Conservation (phyloP, 1,140 invertebrate genomes). For the Drosophila burlai region DNA sequence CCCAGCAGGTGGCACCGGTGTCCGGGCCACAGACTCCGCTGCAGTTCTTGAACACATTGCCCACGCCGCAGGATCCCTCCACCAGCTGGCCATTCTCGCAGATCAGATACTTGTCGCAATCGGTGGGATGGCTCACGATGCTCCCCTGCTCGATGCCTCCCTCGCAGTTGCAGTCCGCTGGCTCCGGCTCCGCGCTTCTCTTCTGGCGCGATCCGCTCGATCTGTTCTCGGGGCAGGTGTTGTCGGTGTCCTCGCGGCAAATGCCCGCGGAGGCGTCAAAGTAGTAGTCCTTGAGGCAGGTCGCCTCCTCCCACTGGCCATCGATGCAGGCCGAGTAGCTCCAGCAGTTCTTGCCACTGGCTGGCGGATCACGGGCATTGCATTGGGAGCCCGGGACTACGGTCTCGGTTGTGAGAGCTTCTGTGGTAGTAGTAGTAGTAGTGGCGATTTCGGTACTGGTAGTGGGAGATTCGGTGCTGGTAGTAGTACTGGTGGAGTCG, state of each 20-base stretch:
- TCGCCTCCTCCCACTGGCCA: conserved; percentile 48
- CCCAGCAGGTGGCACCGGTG: conserved; percentile 53
- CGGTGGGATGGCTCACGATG: conserved; percentile 54
- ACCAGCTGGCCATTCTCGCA: conserved; percentile 53
- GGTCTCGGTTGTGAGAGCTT: no score
- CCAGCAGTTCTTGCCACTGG: conserved; percentile 41
- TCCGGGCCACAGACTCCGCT: conserved; percentile 55
- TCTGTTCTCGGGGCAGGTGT: conserved; percentile 52
- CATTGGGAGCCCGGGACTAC: background rate
- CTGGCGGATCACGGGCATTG: conserved; percentile 18
- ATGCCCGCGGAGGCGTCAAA: conserved; percentile 39
- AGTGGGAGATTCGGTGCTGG: background rate
- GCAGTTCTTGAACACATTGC: conserved; percentile 62
- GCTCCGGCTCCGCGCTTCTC: conserved; percentile 32
- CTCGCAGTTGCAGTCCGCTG: conserved; percentile 35
- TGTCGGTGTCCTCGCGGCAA: conserved; percentile 37
- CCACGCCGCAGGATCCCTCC: conserved; percentile 60
- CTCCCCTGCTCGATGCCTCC: conserved; percentile 51
- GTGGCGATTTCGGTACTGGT: no score
- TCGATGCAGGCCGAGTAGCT: conserved; percentile 49
- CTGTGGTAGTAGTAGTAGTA: no score
- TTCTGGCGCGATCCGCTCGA: conserved; percentile 19
- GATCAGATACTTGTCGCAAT: conserved; percentile 70
- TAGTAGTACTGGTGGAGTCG: background rate
- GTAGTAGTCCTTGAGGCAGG: conserved; percentile 37